Evolutionary conservation across 2,113 vertebrate species (phyloP).

Genomic region (Scortum barcoo): DNA sequence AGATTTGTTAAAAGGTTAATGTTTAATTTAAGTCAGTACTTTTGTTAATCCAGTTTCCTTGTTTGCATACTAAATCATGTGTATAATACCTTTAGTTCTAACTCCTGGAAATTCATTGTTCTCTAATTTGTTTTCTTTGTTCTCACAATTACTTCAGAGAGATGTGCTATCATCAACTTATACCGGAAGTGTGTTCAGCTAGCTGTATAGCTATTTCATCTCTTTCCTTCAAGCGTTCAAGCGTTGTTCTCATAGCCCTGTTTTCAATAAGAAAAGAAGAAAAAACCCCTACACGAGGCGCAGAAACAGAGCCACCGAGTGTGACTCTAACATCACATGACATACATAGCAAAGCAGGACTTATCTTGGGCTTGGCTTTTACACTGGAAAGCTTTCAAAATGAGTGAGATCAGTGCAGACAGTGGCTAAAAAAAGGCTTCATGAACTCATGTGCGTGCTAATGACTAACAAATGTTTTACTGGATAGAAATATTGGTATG

Average conservation of each 20-base stretch:
- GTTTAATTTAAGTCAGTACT: too few relatives aligned
- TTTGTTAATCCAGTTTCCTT: too few relatives aligned
- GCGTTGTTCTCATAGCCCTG: not conserved
- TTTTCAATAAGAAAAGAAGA: not conserved
- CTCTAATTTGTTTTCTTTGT: not conserved
- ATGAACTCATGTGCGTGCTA: not conserved
- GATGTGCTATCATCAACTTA: not conserved
- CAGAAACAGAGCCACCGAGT: not conserved
- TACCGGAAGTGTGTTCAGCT: not conserved
- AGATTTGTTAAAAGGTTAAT: too few relatives aligned
- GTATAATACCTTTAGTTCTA: not conserved
- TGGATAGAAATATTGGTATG: not conserved
- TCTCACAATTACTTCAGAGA: too few relatives aligned
- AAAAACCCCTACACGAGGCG: not conserved
- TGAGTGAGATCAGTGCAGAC: conserved; percentile 13
- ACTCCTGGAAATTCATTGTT: not conserved
- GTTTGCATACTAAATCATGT: not conserved
- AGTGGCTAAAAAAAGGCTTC: not conserved
- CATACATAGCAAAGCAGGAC: not conserved
- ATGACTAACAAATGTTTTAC: not conserved
- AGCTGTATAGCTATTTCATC: not conserved
- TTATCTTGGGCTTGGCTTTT: not conserved
- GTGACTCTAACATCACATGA: not conserved
- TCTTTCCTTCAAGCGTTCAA: not conserved
- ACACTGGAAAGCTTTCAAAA: not conserved